A percentile compares a stretch with the other conserved stretches of the same genome.
phyloP scores from a whole-genome alignment of 2,797 vertebrate species.

The Oreonectes daqikongensis region DNA sequence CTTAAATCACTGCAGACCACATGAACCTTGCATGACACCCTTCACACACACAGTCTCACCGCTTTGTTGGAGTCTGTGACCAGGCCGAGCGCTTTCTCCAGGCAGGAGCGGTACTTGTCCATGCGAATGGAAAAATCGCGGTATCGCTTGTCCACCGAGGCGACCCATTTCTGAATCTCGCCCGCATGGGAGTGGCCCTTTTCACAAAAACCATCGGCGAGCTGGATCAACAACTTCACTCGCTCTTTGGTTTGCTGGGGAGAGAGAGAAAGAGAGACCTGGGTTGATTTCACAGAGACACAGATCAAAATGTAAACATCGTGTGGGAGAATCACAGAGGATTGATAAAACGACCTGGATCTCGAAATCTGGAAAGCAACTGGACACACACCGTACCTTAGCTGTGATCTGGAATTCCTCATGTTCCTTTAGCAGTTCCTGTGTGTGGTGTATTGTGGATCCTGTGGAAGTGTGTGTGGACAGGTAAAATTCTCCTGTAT shows the following conservation, averaged over 20 bases:
- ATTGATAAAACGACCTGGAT: not conserved
- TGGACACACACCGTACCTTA: conserved; percentile 81
- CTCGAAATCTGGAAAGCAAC: conserved; percentile 9
- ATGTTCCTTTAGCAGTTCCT: conserved; percentile 94
- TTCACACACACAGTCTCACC: conserved; percentile 66
- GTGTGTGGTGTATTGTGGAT: conserved; percentile 95
- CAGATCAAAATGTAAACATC: conserved; percentile 17
- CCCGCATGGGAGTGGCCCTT: conserved; percentile 96
- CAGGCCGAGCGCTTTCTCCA: conserved; percentile 97
- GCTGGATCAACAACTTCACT: conserved; percentile 98
- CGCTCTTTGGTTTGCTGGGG: conserved; percentile 98
- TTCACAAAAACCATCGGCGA: conserved; percentile 98
- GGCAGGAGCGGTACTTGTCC: conserved; percentile 97
- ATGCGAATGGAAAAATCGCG: conserved; percentile 97
- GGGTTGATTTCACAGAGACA: conserved; percentile 12
- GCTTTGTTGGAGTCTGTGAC: conserved; percentile 96
- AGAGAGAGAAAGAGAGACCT: conserved; percentile 3
- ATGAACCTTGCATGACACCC: conserved; percentile 5
- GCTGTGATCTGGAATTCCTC: conserved; percentile 98
- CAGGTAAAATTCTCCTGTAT: conserved; percentile 97
- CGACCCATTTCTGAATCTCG: conserved; percentile 99
- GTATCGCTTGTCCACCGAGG: conserved; percentile 96
- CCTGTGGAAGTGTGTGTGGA: conserved; percentile 97
- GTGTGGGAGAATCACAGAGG: not conserved
- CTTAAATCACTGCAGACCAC: not conserved